Conservation (phyloP, 2,113 vertebrate genomes). For the Silurus meridionalis region DNA sequence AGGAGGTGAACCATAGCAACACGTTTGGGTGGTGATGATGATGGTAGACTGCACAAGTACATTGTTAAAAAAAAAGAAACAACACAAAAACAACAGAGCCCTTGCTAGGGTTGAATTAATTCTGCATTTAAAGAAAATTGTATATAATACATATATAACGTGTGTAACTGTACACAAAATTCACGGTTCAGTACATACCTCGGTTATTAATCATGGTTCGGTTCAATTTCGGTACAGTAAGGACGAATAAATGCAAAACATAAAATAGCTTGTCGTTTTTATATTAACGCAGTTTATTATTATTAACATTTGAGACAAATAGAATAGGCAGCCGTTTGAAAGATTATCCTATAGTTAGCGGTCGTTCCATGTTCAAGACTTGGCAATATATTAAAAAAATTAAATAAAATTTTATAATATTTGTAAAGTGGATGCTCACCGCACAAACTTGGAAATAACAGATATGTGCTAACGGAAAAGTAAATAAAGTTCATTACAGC, state of each 20-base stretch:
- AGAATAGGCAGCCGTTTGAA: not conserved
- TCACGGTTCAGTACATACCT: too few relatives aligned
- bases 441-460: constrained; percentile 4
- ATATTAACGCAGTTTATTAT: too few relatives aligned
- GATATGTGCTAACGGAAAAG: constrained; percentile 18
- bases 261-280: too few relatives aligned
- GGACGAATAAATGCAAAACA: too few relatives aligned
- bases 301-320: too few relatives aligned
- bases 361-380: not conserved
- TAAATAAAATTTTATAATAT: accelerated
- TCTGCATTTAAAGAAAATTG: not conserved
- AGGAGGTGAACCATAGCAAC: not conserved
- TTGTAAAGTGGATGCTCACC: not conserved
- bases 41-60: not conserved
- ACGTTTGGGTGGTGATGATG: not conserved
- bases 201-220: too few relatives aligned
- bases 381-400: not conserved
- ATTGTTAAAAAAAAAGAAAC: not conserved
- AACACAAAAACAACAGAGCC: not conserved
- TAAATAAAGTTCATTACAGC: constrained; percentile 9
- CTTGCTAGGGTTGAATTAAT: not conserved
- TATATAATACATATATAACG: too few relatives aligned
- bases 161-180: too few relatives aligned
- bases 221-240: too few relatives aligned
- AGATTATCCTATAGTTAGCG: not conserved